phyloP scores from a whole-genome alignment of 2,888 invertebrate genomes.

The Leptinotarsa haldemani region DNA sequence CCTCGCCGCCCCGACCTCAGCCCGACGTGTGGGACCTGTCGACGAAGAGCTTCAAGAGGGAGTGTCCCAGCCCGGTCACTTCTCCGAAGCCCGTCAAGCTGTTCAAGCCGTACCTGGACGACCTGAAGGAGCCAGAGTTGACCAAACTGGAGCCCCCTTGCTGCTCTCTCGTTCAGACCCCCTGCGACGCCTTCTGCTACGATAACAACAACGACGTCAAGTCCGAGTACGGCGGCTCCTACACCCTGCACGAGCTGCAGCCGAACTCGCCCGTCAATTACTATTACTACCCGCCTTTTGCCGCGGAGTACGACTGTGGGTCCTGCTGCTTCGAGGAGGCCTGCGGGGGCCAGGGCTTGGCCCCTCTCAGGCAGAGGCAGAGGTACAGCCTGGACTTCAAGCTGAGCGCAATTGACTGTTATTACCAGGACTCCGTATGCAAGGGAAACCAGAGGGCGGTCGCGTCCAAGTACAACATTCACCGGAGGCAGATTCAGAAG shows the following conservation, averaged over 20 bases:
- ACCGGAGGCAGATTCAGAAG: slow-evolving; percentile 68
- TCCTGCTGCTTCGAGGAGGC: slow-evolving; percentile 52
- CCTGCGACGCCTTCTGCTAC: slow-evolving; percentile 43
- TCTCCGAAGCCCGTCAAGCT: slow-evolving; percentile 76
- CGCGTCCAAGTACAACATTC: slow-evolving; percentile 66
- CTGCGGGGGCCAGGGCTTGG: slow-evolving; percentile 37
- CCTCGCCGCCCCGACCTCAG: slow-evolving; percentile 48
- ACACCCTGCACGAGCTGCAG: slow-evolving; percentile 64
- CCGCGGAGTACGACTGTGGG: slow-evolving; percentile 41
- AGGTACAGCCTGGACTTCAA: slow-evolving; percentile 69
- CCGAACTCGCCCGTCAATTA: slow-evolving; percentile 64
- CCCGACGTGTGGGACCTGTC: slow-evolving; percentile 65
- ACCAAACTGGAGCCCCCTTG: slow-evolving; percentile 51
- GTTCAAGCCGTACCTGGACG: slow-evolving; percentile 82
- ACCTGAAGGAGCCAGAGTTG: slow-evolving; percentile 66
- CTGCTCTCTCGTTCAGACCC: slow-evolving; percentile 60
- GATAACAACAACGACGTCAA: slow-evolving; percentile 57
- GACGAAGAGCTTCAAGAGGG: slow-evolving; percentile 55
- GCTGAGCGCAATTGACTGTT: slow-evolving; percentile 69
- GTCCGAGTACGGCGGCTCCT: slow-evolving; percentile 54
- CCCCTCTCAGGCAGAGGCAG: slow-evolving; percentile 61
- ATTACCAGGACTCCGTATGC: slow-evolving; percentile 68
- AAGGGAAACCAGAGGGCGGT: slow-evolving; percentile 67
- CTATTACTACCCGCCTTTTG: slow-evolving; percentile 58
- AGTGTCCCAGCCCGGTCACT: slow-evolving; percentile 46